A percentile compares a stretch with the other conserved stretches of the same genome.
These are phyloP conservation scores for Chromis chromis DNA, from an alignment of 2,797 vertebrate genomes.

Conservation along the genomic window DNA sequence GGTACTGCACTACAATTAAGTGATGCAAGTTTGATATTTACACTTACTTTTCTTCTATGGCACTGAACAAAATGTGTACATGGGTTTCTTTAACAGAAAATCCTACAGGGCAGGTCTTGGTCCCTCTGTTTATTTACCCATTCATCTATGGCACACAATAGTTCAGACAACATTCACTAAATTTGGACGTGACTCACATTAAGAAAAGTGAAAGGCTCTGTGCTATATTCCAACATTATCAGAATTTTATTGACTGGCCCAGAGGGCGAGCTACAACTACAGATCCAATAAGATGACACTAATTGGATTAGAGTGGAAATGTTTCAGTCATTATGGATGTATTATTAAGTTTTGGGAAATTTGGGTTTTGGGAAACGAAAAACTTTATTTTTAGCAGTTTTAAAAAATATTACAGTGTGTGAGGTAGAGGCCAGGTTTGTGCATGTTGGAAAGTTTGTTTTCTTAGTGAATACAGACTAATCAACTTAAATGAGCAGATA, in stretches of 20 bases:
- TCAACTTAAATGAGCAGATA: constrained; percentile 21
- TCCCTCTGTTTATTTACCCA: background rate
- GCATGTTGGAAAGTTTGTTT: constrained; percentile 4
- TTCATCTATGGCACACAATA: background rate
- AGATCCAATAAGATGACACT: constrained; percentile 17
- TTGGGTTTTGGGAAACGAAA: background rate
- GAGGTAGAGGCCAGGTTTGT: background rate
- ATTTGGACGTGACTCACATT: background rate
- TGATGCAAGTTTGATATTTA: background rate
- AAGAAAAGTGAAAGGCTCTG: background rate
- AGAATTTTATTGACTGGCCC: constrained; percentile 32
- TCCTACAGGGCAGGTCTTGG: background rate
- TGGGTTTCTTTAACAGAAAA: background rate
- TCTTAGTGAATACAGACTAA: background rate
- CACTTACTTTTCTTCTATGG: background rate
- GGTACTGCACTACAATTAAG: background rate
- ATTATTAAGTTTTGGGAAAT: background rate
- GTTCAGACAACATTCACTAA: background rate
- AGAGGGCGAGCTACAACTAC: constrained; percentile 47
- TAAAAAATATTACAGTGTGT: background rate
- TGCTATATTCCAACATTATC: constrained; percentile 6
- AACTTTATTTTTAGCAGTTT: background rate
- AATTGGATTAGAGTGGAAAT: constrained; percentile 12
- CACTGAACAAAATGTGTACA: background rate
- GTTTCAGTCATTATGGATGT: background rate